phyloP scores from a whole-genome alignment of 2,113 vertebrate genomes.

The Oncorhynchus masou region DNA sequence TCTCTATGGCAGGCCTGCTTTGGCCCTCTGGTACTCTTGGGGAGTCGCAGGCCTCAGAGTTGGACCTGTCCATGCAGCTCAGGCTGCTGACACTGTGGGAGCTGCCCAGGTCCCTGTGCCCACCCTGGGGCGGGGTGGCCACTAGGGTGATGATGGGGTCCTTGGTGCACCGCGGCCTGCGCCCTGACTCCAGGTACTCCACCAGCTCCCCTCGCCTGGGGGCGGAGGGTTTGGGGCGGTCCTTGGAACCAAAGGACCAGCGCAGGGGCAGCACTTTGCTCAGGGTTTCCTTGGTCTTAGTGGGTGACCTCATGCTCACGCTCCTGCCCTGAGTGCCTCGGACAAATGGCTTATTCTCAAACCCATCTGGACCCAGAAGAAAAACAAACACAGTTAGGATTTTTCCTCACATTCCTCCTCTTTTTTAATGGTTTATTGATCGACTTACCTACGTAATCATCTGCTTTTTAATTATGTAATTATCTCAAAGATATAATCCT shows the following conservation, averaged over 20 bases:
- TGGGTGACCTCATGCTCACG: slow-evolving; percentile 76
- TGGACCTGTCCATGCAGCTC: slow-evolving; percentile 14
- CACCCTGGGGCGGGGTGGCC: slow-evolving; percentile 51
- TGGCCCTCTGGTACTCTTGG: slow-evolving; percentile 46
- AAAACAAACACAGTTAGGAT: slow-evolving; percentile 1
- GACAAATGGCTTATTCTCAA: slow-evolving; percentile 68
- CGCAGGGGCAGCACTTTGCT: slow-evolving; percentile 75
- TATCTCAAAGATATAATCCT: too few relatives aligned
- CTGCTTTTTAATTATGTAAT: too few relatives aligned
- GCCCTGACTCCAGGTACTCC: slow-evolving; percentile 86
- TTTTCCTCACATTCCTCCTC: background rate
- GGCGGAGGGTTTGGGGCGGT: slow-evolving; percentile 60
- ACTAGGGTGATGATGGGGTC: slow-evolving; percentile 65
- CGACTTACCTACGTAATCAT: too few relatives aligned
- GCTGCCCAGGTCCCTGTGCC: slow-evolving; percentile 3
- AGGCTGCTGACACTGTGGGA: slow-evolving; percentile 44
- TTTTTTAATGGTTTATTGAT: background rate
- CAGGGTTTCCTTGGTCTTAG: slow-evolving; percentile 66
- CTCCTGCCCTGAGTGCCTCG: slow-evolving; percentile 76
- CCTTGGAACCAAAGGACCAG: slow-evolving; percentile 79
- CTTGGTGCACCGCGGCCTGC: slow-evolving; percentile 82
- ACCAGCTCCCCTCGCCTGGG: slow-evolving; percentile 76
- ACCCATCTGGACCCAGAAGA: slow-evolving; percentile 66
- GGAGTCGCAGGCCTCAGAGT: slow-evolving; percentile 9
- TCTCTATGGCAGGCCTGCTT: slow-evolving; percentile 45